A percentile compares a stretch with the other conserved stretches of the same genome.
Evolutionary conservation across 2,113 vertebrate species (phyloP).

Genomic region (Serilophus lunatus): DNA sequence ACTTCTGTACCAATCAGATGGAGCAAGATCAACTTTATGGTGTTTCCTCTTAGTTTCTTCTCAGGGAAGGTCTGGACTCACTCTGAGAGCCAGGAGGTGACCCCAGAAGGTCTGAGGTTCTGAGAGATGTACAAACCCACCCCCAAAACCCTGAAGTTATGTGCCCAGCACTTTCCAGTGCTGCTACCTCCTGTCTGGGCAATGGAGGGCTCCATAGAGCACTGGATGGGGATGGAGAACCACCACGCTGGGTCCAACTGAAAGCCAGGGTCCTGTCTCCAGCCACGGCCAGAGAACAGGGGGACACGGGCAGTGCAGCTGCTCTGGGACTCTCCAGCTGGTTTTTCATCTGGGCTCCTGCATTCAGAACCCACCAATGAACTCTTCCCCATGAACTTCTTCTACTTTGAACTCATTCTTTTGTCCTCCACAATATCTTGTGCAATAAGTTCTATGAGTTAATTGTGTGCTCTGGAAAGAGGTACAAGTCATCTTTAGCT

Average conservation of each 20-base stretch:
- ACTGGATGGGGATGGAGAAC: not conserved
- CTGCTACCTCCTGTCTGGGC: not conserved
- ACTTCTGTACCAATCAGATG: not conserved
- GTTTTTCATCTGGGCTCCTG: not conserved
- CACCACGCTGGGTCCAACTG: fast-evolving
- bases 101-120: not conserved
- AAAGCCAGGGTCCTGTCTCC: not conserved
- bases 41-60: not conserved
- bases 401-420: not conserved
- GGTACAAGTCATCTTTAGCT: not conserved
- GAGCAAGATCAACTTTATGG: not conserved
- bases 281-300: fast-evolving
- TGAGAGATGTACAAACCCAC: not conserved
- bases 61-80: not conserved
- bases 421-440: not conserved
- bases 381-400: not conserved
- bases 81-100: not conserved
- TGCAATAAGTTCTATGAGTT: not conserved
- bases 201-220: fast-evolving
- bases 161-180: fast-evolving
- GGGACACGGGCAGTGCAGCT: not conserved
- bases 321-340: not conserved
- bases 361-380: not conserved
- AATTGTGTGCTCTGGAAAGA: not conserved
- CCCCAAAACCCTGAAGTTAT: fast-evolving